Percentiles rank a stretch among this genome's conserved stretches.
phyloP scores from a whole-genome alignment of 1,140 invertebrate genomes.

The Leptoteleia sp. region DNA sequence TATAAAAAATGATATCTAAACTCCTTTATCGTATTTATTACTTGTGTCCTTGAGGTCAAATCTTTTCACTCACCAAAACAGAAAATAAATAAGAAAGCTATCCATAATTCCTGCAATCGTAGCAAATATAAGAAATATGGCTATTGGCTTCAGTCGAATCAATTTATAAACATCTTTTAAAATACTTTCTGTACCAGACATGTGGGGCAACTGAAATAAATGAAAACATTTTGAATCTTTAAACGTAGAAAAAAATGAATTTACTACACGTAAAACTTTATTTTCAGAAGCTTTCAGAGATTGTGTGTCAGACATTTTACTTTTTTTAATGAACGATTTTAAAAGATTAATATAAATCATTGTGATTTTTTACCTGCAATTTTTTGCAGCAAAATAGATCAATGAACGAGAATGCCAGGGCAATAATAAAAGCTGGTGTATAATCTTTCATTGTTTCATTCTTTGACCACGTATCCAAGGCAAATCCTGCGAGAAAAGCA shows the following conservation, averaged over 20 bases:
- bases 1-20: too few species aligned
- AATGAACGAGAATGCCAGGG: conserved; percentile 83
- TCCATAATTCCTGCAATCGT: conserved; percentile 87
- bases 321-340: conserved; percentile 1
- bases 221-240: too few species aligned
- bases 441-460: conserved; percentile 83
- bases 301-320: too few species aligned
- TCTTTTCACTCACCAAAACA: conserved; percentile 85
- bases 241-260: too few species aligned
- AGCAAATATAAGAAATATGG: conserved; percentile 86
- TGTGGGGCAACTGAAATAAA: conserved; percentile 84
- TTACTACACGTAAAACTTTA: too few species aligned
- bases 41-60: too few species aligned
- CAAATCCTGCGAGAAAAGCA: conserved; percentile 85
- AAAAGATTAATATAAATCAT: neutral
- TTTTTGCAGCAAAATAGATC: conserved; percentile 85
- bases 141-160: conserved; percentile 83
- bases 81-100: conserved; percentile 89
- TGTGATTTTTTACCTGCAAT: conserved; percentile 80
- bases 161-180: conserved; percentile 83
- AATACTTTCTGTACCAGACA: conserved; percentile 84
- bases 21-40: too few species aligned
- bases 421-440: conserved; percentile 86
- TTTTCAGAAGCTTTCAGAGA: too few species aligned
- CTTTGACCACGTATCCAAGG: conserved; percentile 83